phyloP scores from a whole-genome alignment of 2,888 invertebrate genomes.

The Eupithecia insigniata region DNA sequence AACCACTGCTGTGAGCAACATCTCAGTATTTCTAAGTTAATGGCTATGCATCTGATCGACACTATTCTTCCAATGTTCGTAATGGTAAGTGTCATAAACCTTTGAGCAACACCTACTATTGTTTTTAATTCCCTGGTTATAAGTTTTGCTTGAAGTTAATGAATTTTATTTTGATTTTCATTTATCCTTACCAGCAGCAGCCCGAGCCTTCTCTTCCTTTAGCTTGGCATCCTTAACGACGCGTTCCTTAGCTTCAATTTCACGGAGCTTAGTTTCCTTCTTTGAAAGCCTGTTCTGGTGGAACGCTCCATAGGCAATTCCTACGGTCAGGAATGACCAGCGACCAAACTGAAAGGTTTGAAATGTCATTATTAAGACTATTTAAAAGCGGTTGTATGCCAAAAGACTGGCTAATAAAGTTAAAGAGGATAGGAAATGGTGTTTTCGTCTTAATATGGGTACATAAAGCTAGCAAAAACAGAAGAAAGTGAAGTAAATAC shows the following conservation, averaged over 20 bases:
- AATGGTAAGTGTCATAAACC: too few species aligned
- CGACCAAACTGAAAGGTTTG: conserved; percentile 87
- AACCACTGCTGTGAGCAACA: too few species aligned
- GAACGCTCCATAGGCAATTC: conserved; percentile 90
- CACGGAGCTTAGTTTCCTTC: conserved; percentile 86
- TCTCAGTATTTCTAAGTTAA: too few species aligned
- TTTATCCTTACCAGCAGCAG: conserved; percentile 80
- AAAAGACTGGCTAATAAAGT: neutral
- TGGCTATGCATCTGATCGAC: too few species aligned
- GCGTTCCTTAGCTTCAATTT: conserved; percentile 87
- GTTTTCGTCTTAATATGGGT: too few species aligned
- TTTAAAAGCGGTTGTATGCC: neutral
- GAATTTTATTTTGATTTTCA: neutral
- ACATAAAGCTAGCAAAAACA: neutral
- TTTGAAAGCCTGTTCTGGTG: conserved; percentile 88
- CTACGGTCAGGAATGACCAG: conserved; percentile 90
- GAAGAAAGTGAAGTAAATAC: neutral
- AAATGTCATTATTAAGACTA: neutral
- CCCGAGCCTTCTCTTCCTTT: conserved; percentile 88
- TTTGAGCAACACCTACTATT: too few species aligned
- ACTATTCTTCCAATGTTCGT: too few species aligned
- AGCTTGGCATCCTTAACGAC: conserved; percentile 88
- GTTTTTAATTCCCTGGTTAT: too few species aligned
- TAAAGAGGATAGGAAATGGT: neutral
- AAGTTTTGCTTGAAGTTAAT: neutral